A percentile compares a stretch with the other conserved stretches of the same genome.
Conservation (phyloP, 2,113 vertebrate species). For the Otis tarda region DNA sequence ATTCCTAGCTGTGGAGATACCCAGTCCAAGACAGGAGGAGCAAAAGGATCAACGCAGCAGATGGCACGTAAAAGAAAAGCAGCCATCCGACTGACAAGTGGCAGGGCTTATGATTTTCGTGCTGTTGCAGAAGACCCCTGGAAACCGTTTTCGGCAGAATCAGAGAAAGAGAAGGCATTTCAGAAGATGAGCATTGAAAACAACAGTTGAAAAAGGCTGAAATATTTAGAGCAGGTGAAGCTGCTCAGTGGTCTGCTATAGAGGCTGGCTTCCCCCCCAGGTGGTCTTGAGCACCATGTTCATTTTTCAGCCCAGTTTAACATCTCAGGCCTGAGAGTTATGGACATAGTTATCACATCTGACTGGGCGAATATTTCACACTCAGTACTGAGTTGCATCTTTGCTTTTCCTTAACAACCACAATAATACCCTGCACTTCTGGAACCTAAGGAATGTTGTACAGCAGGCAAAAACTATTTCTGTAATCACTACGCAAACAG, state of each 20-base stretch:
- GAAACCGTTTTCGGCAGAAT: not conserved
- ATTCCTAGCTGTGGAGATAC: not conserved
- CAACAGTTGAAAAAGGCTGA: not conserved
- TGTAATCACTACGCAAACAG: not conserved
- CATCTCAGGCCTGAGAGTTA: not conserved
- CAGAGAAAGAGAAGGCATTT: not conserved
- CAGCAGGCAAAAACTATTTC: slow-evolving; percentile 32
- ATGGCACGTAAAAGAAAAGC: not conserved
- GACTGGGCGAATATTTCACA: not conserved
- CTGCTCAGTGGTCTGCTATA: not conserved
- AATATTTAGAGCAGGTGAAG: not conserved
- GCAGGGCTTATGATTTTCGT: not conserved
- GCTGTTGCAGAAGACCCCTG: not conserved
- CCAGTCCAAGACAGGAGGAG: not conserved
- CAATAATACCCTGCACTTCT: not conserved
- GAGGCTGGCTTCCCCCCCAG: not conserved
- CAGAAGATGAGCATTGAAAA: not conserved
- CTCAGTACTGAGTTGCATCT: not conserved
- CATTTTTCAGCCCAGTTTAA: not conserved
- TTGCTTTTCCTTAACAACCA: not conserved
- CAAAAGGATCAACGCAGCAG: not conserved
- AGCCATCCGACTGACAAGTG: not conserved
- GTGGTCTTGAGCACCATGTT: not conserved
- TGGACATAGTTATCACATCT: not conserved
- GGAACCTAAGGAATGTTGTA: not conserved